A percentile compares a stretch with the other conserved stretches of the same genome.
Conservation (phyloP, 2,113 vertebrate species). For the Saguinus midas region DNA sequence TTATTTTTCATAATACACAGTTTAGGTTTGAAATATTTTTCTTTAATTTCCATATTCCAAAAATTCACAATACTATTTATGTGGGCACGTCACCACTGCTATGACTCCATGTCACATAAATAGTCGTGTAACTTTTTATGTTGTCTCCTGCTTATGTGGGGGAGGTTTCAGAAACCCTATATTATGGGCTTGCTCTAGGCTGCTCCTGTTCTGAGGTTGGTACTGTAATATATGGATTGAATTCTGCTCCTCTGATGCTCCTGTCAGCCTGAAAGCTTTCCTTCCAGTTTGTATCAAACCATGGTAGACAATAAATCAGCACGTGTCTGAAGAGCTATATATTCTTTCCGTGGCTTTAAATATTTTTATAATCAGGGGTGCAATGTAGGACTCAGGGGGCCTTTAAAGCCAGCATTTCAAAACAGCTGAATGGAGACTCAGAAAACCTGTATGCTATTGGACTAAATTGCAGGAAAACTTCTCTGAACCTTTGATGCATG, state of each 20-base stretch:
- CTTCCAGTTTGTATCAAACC: constrained; percentile 78
- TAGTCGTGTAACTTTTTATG: constrained; percentile 77
- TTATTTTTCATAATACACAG: constrained; percentile 80
- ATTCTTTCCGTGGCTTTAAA: constrained; percentile 82
- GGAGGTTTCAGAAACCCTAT: constrained; percentile 78
- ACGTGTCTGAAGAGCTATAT: constrained; percentile 72
- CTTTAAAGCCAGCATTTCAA: constrained; percentile 60
- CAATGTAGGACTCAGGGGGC: constrained; percentile 54
- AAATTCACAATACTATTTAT: constrained; percentile 82
- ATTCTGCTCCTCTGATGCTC: constrained; percentile 77
- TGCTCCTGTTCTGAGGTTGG: constrained; percentile 76
- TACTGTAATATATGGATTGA: constrained; percentile 73
- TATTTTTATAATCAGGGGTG: constrained; percentile 81
- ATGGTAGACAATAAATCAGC: constrained; percentile 78
- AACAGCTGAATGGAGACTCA: constrained; percentile 50
- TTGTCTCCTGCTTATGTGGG: constrained; percentile 72
- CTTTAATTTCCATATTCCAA: constrained; percentile 82
- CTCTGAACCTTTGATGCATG: not conserved
- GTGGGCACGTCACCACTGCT: constrained; percentile 73
- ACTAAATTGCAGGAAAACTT: not conserved
- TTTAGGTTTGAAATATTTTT: constrained; percentile 82
- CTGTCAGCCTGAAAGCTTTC: constrained; percentile 81
- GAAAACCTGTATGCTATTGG: not conserved
- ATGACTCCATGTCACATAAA: constrained; percentile 81
- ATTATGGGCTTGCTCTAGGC: constrained; percentile 70